These are phyloP conservation scores for Drosophila triauraria DNA, from an alignment of 1,140 invertebrate genomes.

Conservation along the genomic window DNA sequence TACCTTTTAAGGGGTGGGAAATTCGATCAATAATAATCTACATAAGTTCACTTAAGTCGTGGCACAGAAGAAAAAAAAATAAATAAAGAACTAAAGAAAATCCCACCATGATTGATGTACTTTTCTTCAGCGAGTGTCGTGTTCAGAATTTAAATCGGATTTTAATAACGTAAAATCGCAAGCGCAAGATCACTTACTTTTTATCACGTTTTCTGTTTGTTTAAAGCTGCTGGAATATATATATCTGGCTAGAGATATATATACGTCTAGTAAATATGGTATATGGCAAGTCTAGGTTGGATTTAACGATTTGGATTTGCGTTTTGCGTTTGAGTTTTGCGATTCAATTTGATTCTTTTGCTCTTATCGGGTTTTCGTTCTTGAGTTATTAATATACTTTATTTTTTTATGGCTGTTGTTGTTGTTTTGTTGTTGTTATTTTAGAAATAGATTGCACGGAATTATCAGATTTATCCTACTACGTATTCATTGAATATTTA, in stretches of 20 bases:
- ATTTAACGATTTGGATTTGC: conserved; percentile 37
- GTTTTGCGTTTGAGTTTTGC: conserved; percentile 33
- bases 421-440: conserved; percentile 61
- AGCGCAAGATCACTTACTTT: conserved; percentile 65
- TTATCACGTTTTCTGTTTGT: conserved; percentile 53
- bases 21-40: conserved; percentile 78
- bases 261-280: conserved; percentile 13
- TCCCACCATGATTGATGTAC: conserved; percentile 62
- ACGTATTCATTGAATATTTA: conserved; percentile 73
- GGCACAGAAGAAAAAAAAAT: conserved; percentile 12
- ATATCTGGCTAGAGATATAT: background rate
- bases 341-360: conserved; percentile 54
- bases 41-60: conserved; percentile 67
- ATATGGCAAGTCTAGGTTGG: conserved; percentile 55
- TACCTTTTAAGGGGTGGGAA: conserved; percentile 26
- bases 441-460: conserved; percentile 83
- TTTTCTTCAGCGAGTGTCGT: conserved; percentile 12
- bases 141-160: conserved; percentile 29
- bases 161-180: conserved; percentile 46
- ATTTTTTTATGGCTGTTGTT: conserved; percentile 50
- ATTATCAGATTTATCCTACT: conserved; percentile 72
- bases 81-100: conserved; percentile 21
- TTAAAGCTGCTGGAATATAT: conserved; percentile 54
- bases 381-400: conserved; percentile 54
- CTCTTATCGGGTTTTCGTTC: conserved; percentile 42